A percentile compares a stretch with the other conserved stretches of the same genome.
phyloP scores from a whole-genome alignment of 92 coral and sea anemone genomes.

The Porites lobata region DNA sequence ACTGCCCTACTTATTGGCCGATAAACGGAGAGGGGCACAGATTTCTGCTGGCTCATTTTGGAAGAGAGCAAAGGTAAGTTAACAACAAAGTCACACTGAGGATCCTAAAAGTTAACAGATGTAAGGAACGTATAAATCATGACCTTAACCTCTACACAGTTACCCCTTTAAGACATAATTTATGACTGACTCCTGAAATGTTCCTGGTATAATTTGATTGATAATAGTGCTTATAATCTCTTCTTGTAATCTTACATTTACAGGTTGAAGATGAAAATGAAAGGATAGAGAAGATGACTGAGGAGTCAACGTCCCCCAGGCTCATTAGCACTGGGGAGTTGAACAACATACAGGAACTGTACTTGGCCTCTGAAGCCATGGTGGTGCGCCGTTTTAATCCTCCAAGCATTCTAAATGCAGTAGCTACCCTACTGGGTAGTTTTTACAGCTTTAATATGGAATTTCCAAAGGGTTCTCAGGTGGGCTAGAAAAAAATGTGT shows the following conservation, averaged over 20 bases:
- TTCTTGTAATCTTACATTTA: background rate
- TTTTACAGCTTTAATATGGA: too few relatives aligned
- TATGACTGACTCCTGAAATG: too few relatives aligned
- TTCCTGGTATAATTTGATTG: background rate
- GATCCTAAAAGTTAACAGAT: too few relatives aligned
- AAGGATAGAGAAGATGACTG: background rate
- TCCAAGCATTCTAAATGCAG: constrained; percentile 21
- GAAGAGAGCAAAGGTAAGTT: background rate
- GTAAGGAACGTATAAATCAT: too few relatives aligned
- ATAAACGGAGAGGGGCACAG: background rate
- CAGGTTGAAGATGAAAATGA: constrained; percentile 4
- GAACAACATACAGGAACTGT: background rate
- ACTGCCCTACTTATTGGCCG: background rate
- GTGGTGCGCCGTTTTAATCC: constrained; percentile 1
- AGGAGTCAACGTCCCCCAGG: constrained; percentile 21
- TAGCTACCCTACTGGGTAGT: background rate
- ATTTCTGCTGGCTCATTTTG: background rate
- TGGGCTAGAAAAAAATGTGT: background rate
- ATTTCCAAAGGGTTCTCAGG: too few relatives aligned
- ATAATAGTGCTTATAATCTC: background rate
- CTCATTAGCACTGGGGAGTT: constrained; percentile 3
- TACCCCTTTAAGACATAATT: background rate
- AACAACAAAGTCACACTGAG: too few relatives aligned
- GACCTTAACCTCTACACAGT: background rate
- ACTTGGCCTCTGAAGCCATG: constrained; percentile 17